A percentile compares a stretch with the other conserved stretches of the same genome.
These are phyloP conservation scores for Philopotamus ludificatus DNA, from an alignment of 1,140 invertebrate species.

Conservation along the genomic window DNA sequence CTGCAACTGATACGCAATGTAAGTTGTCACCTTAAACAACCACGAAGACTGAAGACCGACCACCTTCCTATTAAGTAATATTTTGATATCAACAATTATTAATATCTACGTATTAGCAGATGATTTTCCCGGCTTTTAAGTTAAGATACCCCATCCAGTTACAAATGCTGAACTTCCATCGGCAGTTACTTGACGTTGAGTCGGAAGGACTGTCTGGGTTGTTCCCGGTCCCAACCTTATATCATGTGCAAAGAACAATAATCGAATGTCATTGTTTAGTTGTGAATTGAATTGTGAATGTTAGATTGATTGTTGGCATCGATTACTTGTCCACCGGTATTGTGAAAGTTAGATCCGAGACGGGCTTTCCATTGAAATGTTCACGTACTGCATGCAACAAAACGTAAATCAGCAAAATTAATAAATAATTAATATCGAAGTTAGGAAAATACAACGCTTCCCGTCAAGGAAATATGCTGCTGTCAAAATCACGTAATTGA, in stretches of 20 bases:
- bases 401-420: too few species aligned
- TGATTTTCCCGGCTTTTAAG: constrained; percentile 12
- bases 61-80: constrained; percentile 24
- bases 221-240: constrained; percentile 1
- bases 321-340: constrained; percentile 23
- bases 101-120: background rate
- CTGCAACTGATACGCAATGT: constrained; percentile 40
- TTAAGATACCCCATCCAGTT: constrained; percentile 49
- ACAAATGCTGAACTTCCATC: constrained; percentile 43
- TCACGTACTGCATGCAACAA: too few species aligned
- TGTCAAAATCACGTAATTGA: too few species aligned
- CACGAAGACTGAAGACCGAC: constrained; percentile 40
- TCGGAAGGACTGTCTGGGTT: constrained; percentile 11
- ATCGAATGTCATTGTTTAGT: constrained; percentile 26
- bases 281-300: constrained; percentile 14
- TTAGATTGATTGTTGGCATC: background rate
- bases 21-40: constrained; percentile 48
- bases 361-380: constrained; percentile 30
- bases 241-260: constrained; percentile 7
- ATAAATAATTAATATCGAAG: too few species aligned
- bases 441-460: too few species aligned
- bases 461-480: too few species aligned
- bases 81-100: background rate
- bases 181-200: constrained; percentile 34
- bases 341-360: constrained; percentile 22